These are phyloP conservation scores for Zelleria hepariella DNA, from an alignment of 2,888 invertebrate genomes.

Conservation along the genomic window DNA sequence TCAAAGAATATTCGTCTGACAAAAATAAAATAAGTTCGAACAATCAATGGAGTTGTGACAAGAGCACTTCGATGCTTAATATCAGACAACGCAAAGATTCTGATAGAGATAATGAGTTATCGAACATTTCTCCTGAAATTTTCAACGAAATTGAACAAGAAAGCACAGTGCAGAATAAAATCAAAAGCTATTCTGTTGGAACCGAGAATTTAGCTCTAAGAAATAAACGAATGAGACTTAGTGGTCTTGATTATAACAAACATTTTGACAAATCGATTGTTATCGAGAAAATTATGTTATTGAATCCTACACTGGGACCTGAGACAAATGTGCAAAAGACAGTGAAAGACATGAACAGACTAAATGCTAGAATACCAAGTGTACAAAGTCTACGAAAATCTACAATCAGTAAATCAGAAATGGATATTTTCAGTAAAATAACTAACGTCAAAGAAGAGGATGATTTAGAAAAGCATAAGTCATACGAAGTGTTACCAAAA, in stretches of 20 bases:
- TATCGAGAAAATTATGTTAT: background rate
- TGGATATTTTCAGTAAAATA: conserved; percentile 61
- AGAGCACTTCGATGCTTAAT: conserved; percentile 45
- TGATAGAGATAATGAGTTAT: conserved; percentile 20
- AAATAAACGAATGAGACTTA: conserved; percentile 3
- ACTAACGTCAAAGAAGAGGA: conserved; percentile 26
- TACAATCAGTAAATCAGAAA: conserved; percentile 61
- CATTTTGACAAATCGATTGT: background rate
- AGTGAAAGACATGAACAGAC: conserved; percentile 22
- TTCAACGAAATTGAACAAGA: conserved; percentile 5
- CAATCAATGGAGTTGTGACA: conserved; percentile 25
- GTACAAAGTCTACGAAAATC: conserved; percentile 37
- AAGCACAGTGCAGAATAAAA: background rate
- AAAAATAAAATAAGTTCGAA: background rate
- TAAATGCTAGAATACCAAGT: conserved; percentile 29
- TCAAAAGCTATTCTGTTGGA: background rate
- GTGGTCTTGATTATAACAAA: background rate
- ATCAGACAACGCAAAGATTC: conserved; percentile 24
- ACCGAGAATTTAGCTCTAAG: conserved; percentile 5
- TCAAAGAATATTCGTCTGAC: background rate
- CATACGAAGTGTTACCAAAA: conserved; percentile 58
- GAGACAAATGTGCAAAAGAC: conserved; percentile 21
- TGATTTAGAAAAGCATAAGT: conserved; percentile 52
- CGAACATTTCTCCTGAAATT: conserved; percentile 13
- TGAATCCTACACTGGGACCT: conserved; percentile 1